These are phyloP conservation scores for Papio anubis DNA, from an alignment of 2,113 vertebrate species.

Conservation along the genomic window DNA sequence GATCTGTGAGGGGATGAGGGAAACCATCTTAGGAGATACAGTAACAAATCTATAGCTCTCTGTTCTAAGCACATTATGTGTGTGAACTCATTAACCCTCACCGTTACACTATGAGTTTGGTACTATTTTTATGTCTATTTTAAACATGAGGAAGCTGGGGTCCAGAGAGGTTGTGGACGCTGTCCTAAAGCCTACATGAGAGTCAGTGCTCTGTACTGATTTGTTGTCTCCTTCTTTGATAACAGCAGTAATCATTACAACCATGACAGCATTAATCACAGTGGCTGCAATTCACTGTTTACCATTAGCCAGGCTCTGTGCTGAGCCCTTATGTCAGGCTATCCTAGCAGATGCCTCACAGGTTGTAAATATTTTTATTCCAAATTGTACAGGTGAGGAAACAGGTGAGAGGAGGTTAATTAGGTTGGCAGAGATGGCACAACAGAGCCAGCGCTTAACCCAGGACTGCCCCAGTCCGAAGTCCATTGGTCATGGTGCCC, in stretches of 20 bases:
- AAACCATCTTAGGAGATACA: not conserved
- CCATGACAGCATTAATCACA: accelerated
- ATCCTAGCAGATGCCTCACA: not conserved
- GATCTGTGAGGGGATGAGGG: not conserved
- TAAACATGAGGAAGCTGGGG: not conserved
- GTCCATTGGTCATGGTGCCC: accelerated
- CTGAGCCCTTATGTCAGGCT: not conserved
- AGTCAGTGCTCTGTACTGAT: too few species aligned
- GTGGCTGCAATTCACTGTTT: not conserved
- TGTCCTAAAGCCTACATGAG: not conserved
- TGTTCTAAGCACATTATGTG: not conserved
- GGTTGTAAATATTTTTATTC: not conserved
- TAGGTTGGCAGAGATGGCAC: not conserved
- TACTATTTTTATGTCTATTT: not conserved
- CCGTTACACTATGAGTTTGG: not conserved
- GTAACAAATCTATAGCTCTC: not conserved
- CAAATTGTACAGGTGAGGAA: not conserved
- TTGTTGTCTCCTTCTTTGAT: not conserved
- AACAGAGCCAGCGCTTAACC: not conserved
- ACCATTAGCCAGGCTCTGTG: not conserved
- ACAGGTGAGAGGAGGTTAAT: too few species aligned
- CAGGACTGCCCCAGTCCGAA: accelerated
- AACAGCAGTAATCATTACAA: not conserved
- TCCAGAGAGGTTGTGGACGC: not conserved
- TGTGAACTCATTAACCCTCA: not conserved